These are phyloP conservation scores for Pristionchus entomophagus DNA, from an alignment of 2,888 invertebrate genomes.

Conservation along the genomic window DNA sequence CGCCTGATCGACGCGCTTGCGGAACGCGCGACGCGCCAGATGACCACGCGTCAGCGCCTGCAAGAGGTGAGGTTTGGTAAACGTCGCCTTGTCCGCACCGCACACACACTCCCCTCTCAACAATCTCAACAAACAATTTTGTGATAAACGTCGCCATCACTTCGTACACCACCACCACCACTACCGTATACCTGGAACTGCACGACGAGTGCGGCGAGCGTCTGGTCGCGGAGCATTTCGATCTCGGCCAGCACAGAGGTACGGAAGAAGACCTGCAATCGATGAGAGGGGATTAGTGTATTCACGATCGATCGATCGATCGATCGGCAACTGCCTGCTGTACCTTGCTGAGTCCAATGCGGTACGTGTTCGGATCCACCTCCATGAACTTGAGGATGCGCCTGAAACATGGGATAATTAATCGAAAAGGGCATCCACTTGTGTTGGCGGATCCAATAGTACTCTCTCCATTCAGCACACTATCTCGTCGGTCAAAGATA, in stretches of 20 bases:
- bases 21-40: slow-evolving; percentile 89
- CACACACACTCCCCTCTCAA: neutral
- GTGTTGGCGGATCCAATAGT: neutral
- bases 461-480: too few species aligned
- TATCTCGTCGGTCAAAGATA: too few species aligned
- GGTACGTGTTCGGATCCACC: slow-evolving; percentile 93
- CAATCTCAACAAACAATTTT: neutral
- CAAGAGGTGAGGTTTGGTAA: neutral
- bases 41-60: slow-evolving; percentile 95
- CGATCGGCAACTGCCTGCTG: neutral
- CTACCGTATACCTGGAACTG: slow-evolving; percentile 85
- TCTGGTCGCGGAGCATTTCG: slow-evolving; percentile 91
- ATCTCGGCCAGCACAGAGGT: slow-evolving; percentile 98
- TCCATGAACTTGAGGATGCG: slow-evolving; percentile 89
- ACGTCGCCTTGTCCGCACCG: neutral
- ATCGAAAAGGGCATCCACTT: too few species aligned
- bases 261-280: slow-evolving; percentile 86
- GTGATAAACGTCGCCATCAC: slow-evolving; percentile 16
- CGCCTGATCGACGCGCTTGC: slow-evolving; percentile 92
- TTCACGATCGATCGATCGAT: neutral
- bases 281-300: neutral
- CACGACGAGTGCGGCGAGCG: slow-evolving; percentile 96
- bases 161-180: neutral
- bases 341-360: slow-evolving; percentile 99
- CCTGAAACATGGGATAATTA: slow-evolving; percentile 62